Conservation (phyloP, 1,140 invertebrate species). For the Doryteuthis pealeii region DNA sequence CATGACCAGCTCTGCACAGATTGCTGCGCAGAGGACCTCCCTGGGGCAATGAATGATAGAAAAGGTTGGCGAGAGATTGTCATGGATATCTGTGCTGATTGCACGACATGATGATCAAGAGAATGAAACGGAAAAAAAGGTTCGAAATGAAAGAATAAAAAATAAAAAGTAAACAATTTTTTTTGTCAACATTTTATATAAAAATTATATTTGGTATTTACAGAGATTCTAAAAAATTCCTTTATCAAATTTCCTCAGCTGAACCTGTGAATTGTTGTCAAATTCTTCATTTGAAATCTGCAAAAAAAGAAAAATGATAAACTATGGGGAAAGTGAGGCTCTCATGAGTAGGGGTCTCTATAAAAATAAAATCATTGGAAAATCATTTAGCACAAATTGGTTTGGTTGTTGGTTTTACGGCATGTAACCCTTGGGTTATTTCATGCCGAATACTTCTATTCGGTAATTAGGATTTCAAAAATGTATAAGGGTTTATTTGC, state of each 20-base stretch:
- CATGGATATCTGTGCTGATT: no score
- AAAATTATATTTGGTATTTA: constrained; percentile 23
- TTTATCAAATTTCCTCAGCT: not conserved
- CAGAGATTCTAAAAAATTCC: not conserved
- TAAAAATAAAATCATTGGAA: not conserved
- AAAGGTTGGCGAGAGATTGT: no score
- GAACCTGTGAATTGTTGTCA: constrained; percentile 23
- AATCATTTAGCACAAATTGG: not conserved
- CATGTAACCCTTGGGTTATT: no score
- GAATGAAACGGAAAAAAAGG: no score
- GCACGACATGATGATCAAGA: no score
- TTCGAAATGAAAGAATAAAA: no score
- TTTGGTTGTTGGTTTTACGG: not conserved
- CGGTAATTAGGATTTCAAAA: not conserved
- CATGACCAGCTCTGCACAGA: no score
- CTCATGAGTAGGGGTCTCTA: not conserved
- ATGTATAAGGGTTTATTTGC: not conserved
- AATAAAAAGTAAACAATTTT: no score
- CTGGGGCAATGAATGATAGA: no score
- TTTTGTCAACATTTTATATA: not conserved
- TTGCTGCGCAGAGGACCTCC: no score
- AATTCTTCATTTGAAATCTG: constrained; percentile 45
- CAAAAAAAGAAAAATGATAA: constrained; percentile 21
- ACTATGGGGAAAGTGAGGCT: not conserved
- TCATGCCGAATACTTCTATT: no score